Evolutionary conservation across 2,888 invertebrate species (phyloP), one percentile per base, ranked within the genome.

Genomic region (Tetragnatha montana): DNA sequence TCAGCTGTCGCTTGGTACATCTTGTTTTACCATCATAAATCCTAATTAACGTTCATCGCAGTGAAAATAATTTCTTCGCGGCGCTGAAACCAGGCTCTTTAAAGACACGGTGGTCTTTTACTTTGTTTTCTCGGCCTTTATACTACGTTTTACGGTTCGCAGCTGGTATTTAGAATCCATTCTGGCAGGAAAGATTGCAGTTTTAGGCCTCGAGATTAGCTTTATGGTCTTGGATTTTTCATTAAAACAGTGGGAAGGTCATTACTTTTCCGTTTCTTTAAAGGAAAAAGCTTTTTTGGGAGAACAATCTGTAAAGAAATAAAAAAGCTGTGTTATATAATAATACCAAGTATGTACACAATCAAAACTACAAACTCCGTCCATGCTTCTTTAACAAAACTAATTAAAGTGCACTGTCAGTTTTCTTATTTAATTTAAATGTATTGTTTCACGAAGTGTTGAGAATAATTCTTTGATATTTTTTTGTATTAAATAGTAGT

Each of bases 51-150:
- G 78, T 60, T 68, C 35, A 35, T 17, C 22, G 21, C 22, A 21
- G 60, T 35, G 78, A 78, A 68, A 78, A 17, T 60, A 60, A 78
- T 22, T 78, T 60, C 78, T 22, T 78, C 22, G 60, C 60, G 60
- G 60, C 78, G 12, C 22, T 22, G 78, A 22, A 60, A 68, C 78
- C 19, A 10, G 78, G n/a, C n/a, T 47, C 35, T 47, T 47, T 75
- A 35, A 35, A 0, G 17, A 75, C 75, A n/a, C 4, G 6, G 10
- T n/a, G 6, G 10, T 6, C 10, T 14, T 17, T 60, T 78, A 14
- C 6, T 14, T 49, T 60, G n/a, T 21, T 0, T 60, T 78, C 22
- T 60, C 19, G 17, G 6, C 22, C 12, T 60, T 60, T 60, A 60
- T 60, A 22, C 49, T 60, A 22, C 49, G 21, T 19, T 78, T 78